Percentiles rank a stretch among this genome's conserved stretches.
Evolutionary conservation across 2,888 invertebrate species (phyloP).

Genomic region (Spisula subtruncata): DNA sequence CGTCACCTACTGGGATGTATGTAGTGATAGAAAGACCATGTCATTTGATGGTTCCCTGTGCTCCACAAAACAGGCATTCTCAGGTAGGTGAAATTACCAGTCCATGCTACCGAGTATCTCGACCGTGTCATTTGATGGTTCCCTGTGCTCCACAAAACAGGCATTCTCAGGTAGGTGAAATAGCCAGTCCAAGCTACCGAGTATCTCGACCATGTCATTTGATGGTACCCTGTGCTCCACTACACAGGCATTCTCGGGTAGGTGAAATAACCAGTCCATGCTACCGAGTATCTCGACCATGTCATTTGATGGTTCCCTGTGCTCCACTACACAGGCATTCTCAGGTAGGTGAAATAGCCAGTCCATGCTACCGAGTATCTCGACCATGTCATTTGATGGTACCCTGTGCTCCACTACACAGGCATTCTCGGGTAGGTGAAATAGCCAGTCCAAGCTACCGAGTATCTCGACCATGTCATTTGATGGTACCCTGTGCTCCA

Average conservation of each 20-base stretch:
- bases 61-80: conserved; percentile 61
- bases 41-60: conserved; percentile 64
- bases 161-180: conserved; percentile 66
- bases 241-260: conserved; percentile 67
- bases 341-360: conserved; percentile 65
- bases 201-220: conserved; percentile 65
- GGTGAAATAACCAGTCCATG: too few species aligned
- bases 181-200: too few species aligned
- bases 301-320: conserved; percentile 63
- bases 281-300: too few species aligned
- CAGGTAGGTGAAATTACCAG: conserved; percentile 62
- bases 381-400: conserved; percentile 67
- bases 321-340: conserved; percentile 61
- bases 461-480: conserved; percentile 66
- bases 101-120: too few species aligned
- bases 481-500: conserved; percentile 64
- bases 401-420: conserved; percentile 55
- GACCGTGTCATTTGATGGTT: conserved; percentile 66
- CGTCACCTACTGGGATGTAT: conserved; percentile 67
- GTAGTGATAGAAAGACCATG: conserved; percentile 62
- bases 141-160: conserved; percentile 55
- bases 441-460: too few species aligned
- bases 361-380: too few species aligned
- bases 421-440: conserved; percentile 67
- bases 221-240: conserved; percentile 64